Evolutionary conservation across 1,140 invertebrate species (phyloP).

Genomic region (Euura saliciscinereae): DNA sequence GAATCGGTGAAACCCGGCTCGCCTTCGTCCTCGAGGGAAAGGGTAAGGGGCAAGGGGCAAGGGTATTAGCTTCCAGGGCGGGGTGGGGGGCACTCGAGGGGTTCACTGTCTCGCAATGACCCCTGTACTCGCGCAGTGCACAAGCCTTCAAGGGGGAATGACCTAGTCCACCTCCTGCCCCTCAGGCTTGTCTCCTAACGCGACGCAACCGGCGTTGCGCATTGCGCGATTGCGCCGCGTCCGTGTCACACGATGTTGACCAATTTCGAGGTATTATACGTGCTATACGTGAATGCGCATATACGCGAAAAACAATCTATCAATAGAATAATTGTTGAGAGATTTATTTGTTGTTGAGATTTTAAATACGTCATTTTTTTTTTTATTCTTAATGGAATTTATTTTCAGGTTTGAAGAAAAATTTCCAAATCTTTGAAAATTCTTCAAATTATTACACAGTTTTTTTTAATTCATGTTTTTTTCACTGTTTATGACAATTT

Average conservation of each 20-base stretch:
- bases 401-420: too few relatives aligned
- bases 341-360: too few relatives aligned
- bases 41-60: background rate
- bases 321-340: too few relatives aligned
- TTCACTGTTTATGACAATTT: background rate
- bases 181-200: slow-evolving; percentile 23
- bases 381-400: too few relatives aligned
- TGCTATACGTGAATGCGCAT: too few relatives aligned
- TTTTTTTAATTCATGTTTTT: background rate
- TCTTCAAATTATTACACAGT: too few relatives aligned
- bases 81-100: slow-evolving; percentile 36
- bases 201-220: slow-evolving; percentile 26
- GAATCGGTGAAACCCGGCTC: too few relatives aligned
- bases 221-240: background rate
- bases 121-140: slow-evolving; percentile 37
- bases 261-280: too few relatives aligned
- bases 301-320: too few relatives aligned
- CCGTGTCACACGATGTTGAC: background rate
- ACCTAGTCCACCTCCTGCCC: slow-evolving; percentile 41
- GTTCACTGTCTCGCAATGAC: slow-evolving; percentile 49
- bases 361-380: too few relatives aligned
- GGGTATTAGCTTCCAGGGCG: background rate
- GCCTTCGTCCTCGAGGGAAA: background rate
- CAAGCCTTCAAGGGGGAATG: slow-evolving; percentile 44
- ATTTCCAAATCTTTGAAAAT: too few relatives aligned